Evolutionary conservation across 2,888 invertebrate genomes (phyloP).

Genomic region (Caprella mutica): DNA sequence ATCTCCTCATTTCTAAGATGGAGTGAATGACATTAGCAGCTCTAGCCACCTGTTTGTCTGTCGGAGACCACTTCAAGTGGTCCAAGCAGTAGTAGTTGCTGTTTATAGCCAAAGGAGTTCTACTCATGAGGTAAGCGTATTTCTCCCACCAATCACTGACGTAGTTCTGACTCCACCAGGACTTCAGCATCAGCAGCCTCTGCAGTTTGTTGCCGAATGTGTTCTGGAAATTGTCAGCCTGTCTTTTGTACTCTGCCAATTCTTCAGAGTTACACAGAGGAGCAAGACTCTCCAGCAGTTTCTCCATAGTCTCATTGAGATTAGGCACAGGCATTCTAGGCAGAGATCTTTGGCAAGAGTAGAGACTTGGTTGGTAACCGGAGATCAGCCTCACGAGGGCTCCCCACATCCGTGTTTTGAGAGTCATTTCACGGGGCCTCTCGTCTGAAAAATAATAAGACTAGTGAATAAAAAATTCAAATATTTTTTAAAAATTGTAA

Average conservation of each 20-base stretch:
- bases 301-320: slow-evolving; percentile 45
- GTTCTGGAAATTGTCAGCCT: slow-evolving; percentile 73
- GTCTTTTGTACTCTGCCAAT: slow-evolving; percentile 38
- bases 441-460: slow-evolving; percentile 41
- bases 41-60: slow-evolving; percentile 37
- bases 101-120: slow-evolving; percentile 43
- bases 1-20: slow-evolving; percentile 41
- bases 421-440: slow-evolving; percentile 40
- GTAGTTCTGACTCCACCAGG: slow-evolving; percentile 45
- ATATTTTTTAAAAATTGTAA: too few species aligned
- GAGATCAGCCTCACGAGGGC: slow-evolving; percentile 44
- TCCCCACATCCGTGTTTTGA: slow-evolving; percentile 42
- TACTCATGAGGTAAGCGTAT: slow-evolving; percentile 44
- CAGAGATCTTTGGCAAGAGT: slow-evolving; percentile 49
- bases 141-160: slow-evolving; percentile 47
- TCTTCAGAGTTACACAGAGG: slow-evolving; percentile 29
- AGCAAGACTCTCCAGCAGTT: slow-evolving; percentile 36
- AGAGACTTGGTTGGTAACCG: slow-evolving; percentile 45
- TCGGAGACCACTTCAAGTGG: slow-evolving; percentile 43
- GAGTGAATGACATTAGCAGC: slow-evolving; percentile 42
- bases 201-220: slow-evolving; percentile 86
- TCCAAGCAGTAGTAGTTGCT: slow-evolving; percentile 46
- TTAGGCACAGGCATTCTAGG: slow-evolving; percentile 48
- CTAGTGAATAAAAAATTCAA: too few species aligned
- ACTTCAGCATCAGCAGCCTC: slow-evolving; percentile 42